A percentile compares a stretch with the other conserved stretches of the same genome.
These are phyloP conservation scores for Drosophila eugracilis DNA, from an alignment of 1,140 invertebrate genomes.

Conservation along the genomic window DNA sequence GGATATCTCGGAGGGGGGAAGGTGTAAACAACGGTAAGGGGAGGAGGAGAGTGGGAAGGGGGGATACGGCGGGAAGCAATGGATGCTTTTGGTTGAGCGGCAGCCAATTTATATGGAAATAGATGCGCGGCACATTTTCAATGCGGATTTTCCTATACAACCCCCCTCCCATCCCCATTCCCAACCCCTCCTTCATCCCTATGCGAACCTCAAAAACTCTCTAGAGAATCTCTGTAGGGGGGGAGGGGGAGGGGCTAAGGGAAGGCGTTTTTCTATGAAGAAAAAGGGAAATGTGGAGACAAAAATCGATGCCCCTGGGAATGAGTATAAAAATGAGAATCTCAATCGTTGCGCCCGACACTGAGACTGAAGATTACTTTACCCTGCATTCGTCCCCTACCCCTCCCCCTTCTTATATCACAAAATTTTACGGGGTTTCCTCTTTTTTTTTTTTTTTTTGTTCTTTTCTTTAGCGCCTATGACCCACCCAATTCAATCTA, in stretches of 20 bases:
- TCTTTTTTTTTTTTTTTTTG: constrained; percentile 29
- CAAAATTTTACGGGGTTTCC: constrained; percentile 26
- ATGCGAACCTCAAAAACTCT: neutral
- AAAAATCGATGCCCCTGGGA: constrained; percentile 39
- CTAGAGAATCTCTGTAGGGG: neutral
- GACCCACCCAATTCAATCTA: neutral
- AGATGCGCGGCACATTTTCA: constrained; percentile 79
- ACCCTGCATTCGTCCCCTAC: neutral
- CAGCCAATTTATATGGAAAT: constrained; percentile 81
- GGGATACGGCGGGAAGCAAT: constrained; percentile 6
- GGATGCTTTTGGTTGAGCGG: constrained; percentile 52
- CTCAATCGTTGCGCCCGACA: constrained; percentile 37
- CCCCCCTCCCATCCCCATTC: neutral
- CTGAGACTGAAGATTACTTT: constrained; percentile 53
- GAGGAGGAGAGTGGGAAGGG: neutral
- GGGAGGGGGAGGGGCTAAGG: too few species aligned
- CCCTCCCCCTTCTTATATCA: neutral
- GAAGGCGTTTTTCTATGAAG: too few species aligned
- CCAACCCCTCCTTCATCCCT: neutral
- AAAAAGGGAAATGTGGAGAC: too few species aligned
- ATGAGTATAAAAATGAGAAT: constrained; percentile 34
- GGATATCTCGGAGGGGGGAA: neutral
- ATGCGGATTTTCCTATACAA: constrained; percentile 58
- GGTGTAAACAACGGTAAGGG: neutral
- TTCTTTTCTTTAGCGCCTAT: constrained; percentile 27